Base-by-base conservation (phyloP, 1,140 invertebrate genomes). In the Papilio glaucus region DNA sequence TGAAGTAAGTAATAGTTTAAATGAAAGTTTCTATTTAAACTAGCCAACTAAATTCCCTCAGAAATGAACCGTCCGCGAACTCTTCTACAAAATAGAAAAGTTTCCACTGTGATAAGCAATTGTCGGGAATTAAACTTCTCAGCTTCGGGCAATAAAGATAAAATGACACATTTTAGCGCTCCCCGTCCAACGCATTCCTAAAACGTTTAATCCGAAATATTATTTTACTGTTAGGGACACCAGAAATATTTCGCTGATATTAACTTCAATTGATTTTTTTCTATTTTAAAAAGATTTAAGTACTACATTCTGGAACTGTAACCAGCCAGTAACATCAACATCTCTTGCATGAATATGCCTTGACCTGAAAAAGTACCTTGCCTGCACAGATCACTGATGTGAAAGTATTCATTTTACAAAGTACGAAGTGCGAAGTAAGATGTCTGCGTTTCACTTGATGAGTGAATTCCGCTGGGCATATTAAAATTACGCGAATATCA, bases 221-320 rank as follows among this genome's bases (percentile, higher is more conserved):
- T 65, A 65, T 38, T 39, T 38, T 4, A 21, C 33, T 38, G 21
- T 39, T 18, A 39, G 12, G 21, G 9, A 63, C 4, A 5, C 26
- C 4, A 49, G 7, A 63, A 63, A 38, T 38, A 62, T 63, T 38
- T 63, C 13, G 38, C 13, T 63, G 18, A 38, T 15, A 33, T 6
- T 38, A 62, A 15, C 0, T 49, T 2, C 6, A 18, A 8, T 18
- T 18, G 21, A n/a, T n/a, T n/a, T 4, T 41, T 13, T 41, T 4
- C 12, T 2, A 41, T 41, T n/a, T 0, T 70, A 71, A 42, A 65
- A 76, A 79, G 80, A 77, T 76, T 57, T 71, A 60, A 33, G 60
- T 49, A 18, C 26, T 37, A 21, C 45, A 39, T 39, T n/a, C n/a
- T n/a, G n/a, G n/a, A n/a, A n/a, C n/a, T n/a, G n/a, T n/a, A n/a